A percentile compares a stretch with the other conserved stretches of the same genome.
Evolutionary conservation across 2,113 vertebrate species (phyloP).

Genomic region (Epinephelus lanceolatus): DNA sequence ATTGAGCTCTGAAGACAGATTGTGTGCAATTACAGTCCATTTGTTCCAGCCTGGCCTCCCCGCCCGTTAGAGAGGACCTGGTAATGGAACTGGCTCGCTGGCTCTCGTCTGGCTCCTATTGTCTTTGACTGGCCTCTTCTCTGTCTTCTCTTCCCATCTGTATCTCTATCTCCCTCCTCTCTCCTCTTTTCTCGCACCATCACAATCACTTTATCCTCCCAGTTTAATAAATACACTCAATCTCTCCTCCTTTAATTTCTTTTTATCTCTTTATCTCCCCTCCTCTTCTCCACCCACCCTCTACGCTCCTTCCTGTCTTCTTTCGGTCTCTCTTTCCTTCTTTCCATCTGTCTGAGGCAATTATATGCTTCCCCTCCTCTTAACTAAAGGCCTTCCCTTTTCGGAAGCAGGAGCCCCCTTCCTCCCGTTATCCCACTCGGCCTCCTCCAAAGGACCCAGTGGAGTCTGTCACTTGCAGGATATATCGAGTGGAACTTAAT

Average conservation of each 20-base stretch:
- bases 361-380: constrained; percentile 59
- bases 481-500: constrained; percentile 60
- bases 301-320: not conserved
- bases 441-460: constrained; percentile 44
- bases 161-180: constrained; percentile 5
- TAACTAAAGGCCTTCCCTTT: constrained; percentile 39
- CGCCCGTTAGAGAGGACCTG: constrained; percentile 33
- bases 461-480: constrained; percentile 44
- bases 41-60: constrained; percentile 68
- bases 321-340: not conserved
- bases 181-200: not conserved
- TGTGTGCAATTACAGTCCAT: constrained; percentile 80
- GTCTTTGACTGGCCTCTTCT: constrained; percentile 51
- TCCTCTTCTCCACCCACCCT: not conserved
- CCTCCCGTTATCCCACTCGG: constrained; percentile 35
- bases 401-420: not conserved
- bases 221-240: constrained; percentile 38
- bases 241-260: constrained; percentile 10
- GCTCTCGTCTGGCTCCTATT: constrained; percentile 43
- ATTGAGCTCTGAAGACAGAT: constrained; percentile 80
- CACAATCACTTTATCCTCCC: constrained; percentile 41
- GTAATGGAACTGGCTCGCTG: constrained; percentile 62
- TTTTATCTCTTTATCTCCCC: constrained; percentile 5
- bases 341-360: constrained; percentile 50
- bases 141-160: constrained; percentile 27